Base-by-base conservation (phyloP, 2,888 invertebrate genomes). In the Lottia scabra region DNA sequence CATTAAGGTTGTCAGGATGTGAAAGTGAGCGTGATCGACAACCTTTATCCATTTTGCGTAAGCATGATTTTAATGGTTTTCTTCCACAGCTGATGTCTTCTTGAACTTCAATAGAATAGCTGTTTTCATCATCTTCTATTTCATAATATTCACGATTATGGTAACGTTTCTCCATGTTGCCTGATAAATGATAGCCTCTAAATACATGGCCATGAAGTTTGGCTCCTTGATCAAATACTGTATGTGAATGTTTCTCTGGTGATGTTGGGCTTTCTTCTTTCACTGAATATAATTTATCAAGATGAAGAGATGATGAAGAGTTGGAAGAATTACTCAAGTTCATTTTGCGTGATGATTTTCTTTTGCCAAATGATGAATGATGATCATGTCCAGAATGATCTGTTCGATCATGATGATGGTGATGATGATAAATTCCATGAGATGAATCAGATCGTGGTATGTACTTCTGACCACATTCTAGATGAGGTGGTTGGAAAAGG, bases 1-100 rank as follows among this genome's bases (percentile, higher is more conserved):
- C 70, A 67, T 67, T 56, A 15, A 72, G 65, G 45, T 63, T 68
- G 67, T 71, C 67, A 16, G 76, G 78, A 65, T 82, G 82, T 23
- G 83, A 84, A 67, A 85, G 75, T 44, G 85, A 85, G 69, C 83
- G 78, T 69, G 83, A 79, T 68, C 81, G 75, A 65, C 80, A 67
- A 26, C 79, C 81, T 30, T 81, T 72, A 48, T 76, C 78, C 69
- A 74, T 75, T 71, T 85, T 85, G 27, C 85, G 75, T 68, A 85
- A 75, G 73, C 86, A 86, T n/a, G 86, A 86, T 68, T 86, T 86
- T n/a, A 86, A 74, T 15, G 86, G 86, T 67, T 85, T 84, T 62
- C 83, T 77, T 68, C 80, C 80, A 23, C 75, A 68, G 67, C 56
- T 56, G 19, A 56, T 56, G 56, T 56, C 56, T 56, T 56, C 56